Base-by-base conservation (phyloP, 2,797 vertebrate species). In the Hydrolagus colliei region DNA sequence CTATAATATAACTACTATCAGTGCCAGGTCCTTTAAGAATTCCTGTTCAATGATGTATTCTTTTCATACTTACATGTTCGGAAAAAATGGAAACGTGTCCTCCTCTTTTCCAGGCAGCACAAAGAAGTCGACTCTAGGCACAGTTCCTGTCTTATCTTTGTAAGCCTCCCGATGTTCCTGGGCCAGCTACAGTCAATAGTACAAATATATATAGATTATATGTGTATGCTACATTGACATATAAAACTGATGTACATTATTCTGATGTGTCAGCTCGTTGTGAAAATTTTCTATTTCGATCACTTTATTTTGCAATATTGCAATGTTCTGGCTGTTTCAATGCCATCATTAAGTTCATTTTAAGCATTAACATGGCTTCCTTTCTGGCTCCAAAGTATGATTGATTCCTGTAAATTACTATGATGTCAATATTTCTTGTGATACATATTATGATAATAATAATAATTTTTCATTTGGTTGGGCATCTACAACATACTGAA, bases 111-210 rank as follows among this genome's bases (percentile, higher is more conserved):
- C 72, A 0, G 93, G 93, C 86, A 94, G 78, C 85, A 91, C 73
- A 5, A 94, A 95, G 89, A 91, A 92, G 1, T 91, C 90, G 4
- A 92, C 89, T 2, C 12, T 77, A 6, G 88, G 73, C 18, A 89
- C 71, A 0, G 13, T 88, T 65, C 92, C 90, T 0, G 90, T 94
- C 89, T 88, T 93, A 88, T 95, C 94, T 35, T 1, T 78, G 87
- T 94, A 95, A 86, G 90, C 86, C 9, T 88, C 87, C 0, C 91
- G 88, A 73, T 95, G 94, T 87, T 89, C 87, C 88, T 94, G 93
- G 4, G 82, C 87, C 73, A 88, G 78, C 93, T 95, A 87, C 27
- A 72, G 18, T 86, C 35, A 87, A 86, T 65, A 61, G 14, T 59
- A 63, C 16, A 72, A n/a, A 22, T 32, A 32, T 20, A 11, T 16